phyloP scores from a whole-genome alignment of 2,888 invertebrate species.

The Nipponacmea schrenckii region DNA sequence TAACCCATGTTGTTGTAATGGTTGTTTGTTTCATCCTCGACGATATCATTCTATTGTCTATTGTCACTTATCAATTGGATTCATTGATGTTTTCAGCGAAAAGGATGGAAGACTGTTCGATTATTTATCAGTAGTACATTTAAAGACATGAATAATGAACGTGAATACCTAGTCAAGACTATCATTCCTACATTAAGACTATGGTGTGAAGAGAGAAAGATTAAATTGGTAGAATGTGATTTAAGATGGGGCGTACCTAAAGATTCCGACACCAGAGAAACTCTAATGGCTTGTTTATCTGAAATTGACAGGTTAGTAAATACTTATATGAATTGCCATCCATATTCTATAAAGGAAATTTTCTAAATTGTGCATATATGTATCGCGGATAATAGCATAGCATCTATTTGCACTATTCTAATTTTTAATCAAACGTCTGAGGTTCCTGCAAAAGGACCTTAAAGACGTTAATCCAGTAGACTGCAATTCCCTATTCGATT shows the following conservation, averaged over 20 bases:
- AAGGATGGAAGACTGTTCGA: conserved; percentile 30
- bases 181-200: conserved; percentile 39
- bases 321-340: neutral
- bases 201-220: conserved; percentile 36
- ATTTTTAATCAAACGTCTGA: no score
- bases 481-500: no score
- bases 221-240: conserved; percentile 42
- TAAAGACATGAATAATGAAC: conserved; percentile 32
- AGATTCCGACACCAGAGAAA: conserved; percentile 39
- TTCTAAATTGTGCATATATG: no score
- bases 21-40: no score
- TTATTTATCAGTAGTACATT: conserved; percentile 35
- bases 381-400: no score
- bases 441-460: no score
- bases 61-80: neutral
- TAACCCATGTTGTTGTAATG: no score
- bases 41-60: neutral
- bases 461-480: no score
- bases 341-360: no score
- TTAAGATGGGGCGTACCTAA: conserved; percentile 46
- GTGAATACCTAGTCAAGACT: conserved; percentile 29
- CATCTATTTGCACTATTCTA: no score
- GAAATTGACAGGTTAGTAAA: conserved; percentile 37
- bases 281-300: conserved; percentile 38
- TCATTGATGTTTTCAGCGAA: conserved; percentile 21